Percentiles rank a stretch among this genome's conserved stretches.
These are phyloP conservation scores for Porites lobata DNA, from an alignment of 92 coral and sea anemone species.

Conservation along the genomic window DNA sequence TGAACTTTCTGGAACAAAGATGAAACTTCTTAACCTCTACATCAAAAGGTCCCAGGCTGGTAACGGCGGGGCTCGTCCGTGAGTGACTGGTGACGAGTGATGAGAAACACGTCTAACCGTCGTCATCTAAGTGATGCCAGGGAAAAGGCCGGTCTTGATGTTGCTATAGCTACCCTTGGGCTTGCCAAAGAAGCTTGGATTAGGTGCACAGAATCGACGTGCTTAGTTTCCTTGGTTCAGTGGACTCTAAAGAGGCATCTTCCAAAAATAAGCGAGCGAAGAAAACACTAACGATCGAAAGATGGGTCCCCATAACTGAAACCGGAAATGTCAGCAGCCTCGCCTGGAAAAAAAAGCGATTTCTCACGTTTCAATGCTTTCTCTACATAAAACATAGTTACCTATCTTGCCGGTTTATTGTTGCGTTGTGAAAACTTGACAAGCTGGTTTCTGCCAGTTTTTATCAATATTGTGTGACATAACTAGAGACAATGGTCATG, in stretches of 20 bases:
- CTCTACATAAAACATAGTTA: not conserved
- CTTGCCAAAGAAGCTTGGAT: not conserved
- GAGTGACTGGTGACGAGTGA: constrained; percentile 30
- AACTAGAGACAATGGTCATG: no score
- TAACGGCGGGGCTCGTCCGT: constrained; percentile 86
- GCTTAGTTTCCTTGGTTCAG: constrained; percentile 13
- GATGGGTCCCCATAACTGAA: no score
- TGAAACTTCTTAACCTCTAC: constrained; percentile 97
- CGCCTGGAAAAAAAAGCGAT: no score
- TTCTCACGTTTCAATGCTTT: no score
- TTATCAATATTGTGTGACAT: not conserved
- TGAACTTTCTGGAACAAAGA: constrained; percentile 97
- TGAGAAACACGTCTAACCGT: not conserved
- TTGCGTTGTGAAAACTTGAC: not conserved
- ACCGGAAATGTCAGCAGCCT: no score
- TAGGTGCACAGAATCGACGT: not conserved
- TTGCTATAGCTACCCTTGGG: not conserved
- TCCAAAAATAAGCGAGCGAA: not conserved
- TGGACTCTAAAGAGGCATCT: not conserved
- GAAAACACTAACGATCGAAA: not conserved
- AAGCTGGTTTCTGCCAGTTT: not conserved
- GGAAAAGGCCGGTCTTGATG: not conserved
- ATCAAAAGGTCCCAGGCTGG: constrained; percentile 97
- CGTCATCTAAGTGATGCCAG: not conserved
- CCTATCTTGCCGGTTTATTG: not conserved